Percentiles rank a stretch among this genome's conserved stretches.
These are phyloP conservation scores for Trachymyrmex septentrionalis DNA, from an alignment of 1,140 invertebrate genomes.

Conservation along the genomic window DNA sequence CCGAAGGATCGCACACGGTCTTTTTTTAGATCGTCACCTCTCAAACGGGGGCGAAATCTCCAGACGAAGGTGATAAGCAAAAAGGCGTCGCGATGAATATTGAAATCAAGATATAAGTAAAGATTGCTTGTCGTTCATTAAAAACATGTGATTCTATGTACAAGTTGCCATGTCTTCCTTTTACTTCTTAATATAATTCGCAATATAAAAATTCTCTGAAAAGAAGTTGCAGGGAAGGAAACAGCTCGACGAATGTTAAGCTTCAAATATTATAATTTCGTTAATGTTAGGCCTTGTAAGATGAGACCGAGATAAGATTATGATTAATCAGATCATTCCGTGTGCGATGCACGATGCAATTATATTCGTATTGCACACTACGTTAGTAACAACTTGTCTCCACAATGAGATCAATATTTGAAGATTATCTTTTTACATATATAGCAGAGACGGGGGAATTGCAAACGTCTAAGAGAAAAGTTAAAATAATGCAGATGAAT, in stretches of 20 bases:
- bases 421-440: too few relatives aligned
- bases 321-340: neutral
- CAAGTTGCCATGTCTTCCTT: neutral
- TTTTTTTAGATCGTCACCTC: constrained; percentile 24
- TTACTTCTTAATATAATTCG: neutral
- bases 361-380: neutral
- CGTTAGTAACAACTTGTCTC: neutral
- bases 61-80: neutral
- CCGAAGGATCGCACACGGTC: neutral
- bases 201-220: neutral
- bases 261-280: neutral
- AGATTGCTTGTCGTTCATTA: neutral
- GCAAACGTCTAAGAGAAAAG: too few relatives aligned
- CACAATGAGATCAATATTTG: constrained; percentile 11
- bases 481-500: too few relatives aligned
- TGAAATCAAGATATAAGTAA: neutral
- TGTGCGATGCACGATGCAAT: neutral
- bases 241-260: neutral
- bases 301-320: neutral
- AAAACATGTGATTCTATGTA: neutral
- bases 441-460: too few relatives aligned
- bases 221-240: neutral
- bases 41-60: neutral
- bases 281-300: neutral
- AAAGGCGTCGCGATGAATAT: neutral